Evolutionary conservation across 1,140 invertebrate genomes (phyloP).

Genomic region (Pachypsylla venusta): DNA sequence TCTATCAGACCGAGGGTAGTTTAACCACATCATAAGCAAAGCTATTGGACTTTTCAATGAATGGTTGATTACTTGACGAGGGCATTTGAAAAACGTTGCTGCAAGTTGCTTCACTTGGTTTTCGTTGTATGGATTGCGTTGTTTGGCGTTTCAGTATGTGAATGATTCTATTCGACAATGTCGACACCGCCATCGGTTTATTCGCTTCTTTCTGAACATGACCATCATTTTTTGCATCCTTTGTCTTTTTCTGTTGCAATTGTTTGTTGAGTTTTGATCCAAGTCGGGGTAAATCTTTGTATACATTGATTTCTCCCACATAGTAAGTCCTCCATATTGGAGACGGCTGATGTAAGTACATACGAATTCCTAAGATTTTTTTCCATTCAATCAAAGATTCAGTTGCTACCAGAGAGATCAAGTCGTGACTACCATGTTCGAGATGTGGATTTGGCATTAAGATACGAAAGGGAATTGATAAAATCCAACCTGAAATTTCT

Average conservation of each 20-base stretch:
- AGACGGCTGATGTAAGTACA: slow-evolving; percentile 38
- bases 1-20: neutral
- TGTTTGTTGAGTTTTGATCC: neutral
- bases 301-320: slow-evolving; percentile 36
- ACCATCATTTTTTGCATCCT: neutral
- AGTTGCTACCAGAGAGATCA: slow-evolving; percentile 32
- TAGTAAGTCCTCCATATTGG: slow-evolving; percentile 38
- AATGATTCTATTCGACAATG: slow-evolving; percentile 1
- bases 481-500: slow-evolving; percentile 28
- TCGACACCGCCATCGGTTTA: neutral
- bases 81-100: neutral
- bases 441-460: slow-evolving; percentile 36
- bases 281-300: slow-evolving; percentile 18
- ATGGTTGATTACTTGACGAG: neutral
- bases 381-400: slow-evolving; percentile 30
- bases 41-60: neutral
- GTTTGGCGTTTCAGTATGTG: neutral
- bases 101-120: neutral
- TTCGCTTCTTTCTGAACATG: neutral
- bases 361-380: slow-evolving; percentile 29
- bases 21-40: neutral
- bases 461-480: slow-evolving; percentile 30
- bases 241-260: neutral
- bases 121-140: neutral
- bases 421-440: slow-evolving; percentile 34